Base-by-base conservation (phyloP, 2,797 vertebrate genomes). In the Schizothorax lantsangensis region DNA sequence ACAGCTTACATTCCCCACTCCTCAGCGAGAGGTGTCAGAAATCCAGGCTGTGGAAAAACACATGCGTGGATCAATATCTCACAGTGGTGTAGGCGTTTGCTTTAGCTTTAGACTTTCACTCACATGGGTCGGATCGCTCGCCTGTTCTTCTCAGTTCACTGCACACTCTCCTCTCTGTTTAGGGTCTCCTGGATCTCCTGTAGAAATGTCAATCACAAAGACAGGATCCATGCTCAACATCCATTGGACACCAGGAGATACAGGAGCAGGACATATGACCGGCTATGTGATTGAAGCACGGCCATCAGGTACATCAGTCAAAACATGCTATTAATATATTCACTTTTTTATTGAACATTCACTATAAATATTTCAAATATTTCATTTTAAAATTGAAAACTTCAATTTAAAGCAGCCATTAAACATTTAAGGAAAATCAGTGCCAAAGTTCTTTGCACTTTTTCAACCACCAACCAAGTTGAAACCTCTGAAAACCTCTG, bases 221-320 rank as follows among this genome's bases (percentile, higher is more conserved):
- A 96, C 96, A 1, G 88, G 96, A 78, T 96, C 97, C 3, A 95
- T 94, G 21, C 94, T 99, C 86, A 97, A 94, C 0, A 91, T 99
- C 57, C 96, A 96, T 43, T 99, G 98, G 98, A 92, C 94, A 0
- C 96, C 97, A 84, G 98, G 97, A 33, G 93, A 95, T 0, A 77
- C 89, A 0, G 98, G 98, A 54, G 91, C 91, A 43, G 95, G 95
- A 0, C 96, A 96, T 19, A 95, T 98, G 78, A 96, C 93, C 0
- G 97, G 98, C 84, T 99, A 97, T 17, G 92, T 97, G 30, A 96
- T 99, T 26, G 98, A 99, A 93, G 96, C 97, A 62, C 95, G 97
- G 54, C 96, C 98, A 43, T 99, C 98, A 94, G 98, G 98, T 99
- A 74, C 7, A 23, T 38, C n/a, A 0, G 30, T 2, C 54, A 43